Conservation (phyloP, 2,888 invertebrate species). For the Drosophila phalerata region DNA sequence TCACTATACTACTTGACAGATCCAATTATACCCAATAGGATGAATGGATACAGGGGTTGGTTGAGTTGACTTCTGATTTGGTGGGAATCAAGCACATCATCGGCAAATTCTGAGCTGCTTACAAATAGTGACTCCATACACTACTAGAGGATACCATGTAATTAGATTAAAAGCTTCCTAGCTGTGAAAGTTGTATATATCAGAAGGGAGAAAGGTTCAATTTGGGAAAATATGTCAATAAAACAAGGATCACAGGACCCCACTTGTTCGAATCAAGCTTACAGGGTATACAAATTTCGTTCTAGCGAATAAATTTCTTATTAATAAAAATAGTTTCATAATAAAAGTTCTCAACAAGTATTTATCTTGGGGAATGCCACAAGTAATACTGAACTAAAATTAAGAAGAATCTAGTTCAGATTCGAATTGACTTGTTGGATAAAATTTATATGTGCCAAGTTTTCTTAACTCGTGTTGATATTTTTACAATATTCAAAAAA, state of each 20-base stretch:
- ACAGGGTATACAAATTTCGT: not conserved
- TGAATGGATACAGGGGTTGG: not conserved
- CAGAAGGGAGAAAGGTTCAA: too few relatives aligned
- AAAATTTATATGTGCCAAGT: too few relatives aligned
- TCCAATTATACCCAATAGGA: slow-evolving; percentile 28
- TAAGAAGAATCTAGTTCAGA: not conserved
- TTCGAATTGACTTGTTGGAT: too few relatives aligned
- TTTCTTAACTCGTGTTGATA: too few relatives aligned
- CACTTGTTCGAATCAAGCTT: not conserved
- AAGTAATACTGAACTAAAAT: not conserved
- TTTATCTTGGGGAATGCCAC: not conserved
- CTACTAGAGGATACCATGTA: not conserved
- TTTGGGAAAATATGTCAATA: too few relatives aligned
- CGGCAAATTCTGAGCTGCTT: slow-evolving; percentile 1
- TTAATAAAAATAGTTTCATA: slow-evolving; percentile 3
- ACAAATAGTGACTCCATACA: too few relatives aligned
- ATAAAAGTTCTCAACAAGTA: slow-evolving; percentile 6
- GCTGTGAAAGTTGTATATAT: too few relatives aligned
- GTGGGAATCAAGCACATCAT: slow-evolving; percentile 5
- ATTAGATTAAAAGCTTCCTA: not conserved
- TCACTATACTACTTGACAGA: slow-evolving; percentile 8
- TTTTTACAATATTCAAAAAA: too few relatives aligned
- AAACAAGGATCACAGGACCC: too few relatives aligned
- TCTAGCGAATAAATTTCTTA: not conserved
- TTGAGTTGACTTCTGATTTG: not conserved